Conservation (phyloP, 2,888 invertebrate species). For the Phalangium opilio region DNA sequence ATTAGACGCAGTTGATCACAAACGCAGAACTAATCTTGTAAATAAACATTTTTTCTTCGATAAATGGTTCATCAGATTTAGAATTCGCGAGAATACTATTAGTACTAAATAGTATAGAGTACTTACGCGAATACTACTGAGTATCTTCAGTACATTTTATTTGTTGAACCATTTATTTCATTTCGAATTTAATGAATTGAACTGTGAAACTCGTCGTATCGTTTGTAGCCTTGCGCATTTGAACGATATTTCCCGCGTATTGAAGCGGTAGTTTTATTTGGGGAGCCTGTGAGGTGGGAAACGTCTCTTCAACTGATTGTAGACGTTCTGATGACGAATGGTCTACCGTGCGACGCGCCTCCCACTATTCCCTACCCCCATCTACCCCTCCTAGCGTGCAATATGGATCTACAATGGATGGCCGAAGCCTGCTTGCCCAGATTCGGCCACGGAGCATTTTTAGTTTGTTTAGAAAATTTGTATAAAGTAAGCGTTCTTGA, state of each 20-base stretch:
- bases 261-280: constrained; percentile 43
- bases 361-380: constrained; percentile 40
- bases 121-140: too few relatives aligned
- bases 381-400: constrained; percentile 48
- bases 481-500: constrained; percentile 36
- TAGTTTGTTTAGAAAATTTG: constrained; percentile 43
- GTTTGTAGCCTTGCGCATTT: constrained; percentile 35
- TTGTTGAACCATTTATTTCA: too few relatives aligned
- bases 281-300: constrained; percentile 51
- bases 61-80: too few relatives aligned
- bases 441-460: constrained; percentile 48
- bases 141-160: too few relatives aligned
- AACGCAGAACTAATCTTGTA: constrained; percentile 30
- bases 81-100: too few relatives aligned
- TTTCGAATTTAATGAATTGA: too few relatives aligned
- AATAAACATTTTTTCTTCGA: constrained; percentile 12
- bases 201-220: too few relatives aligned
- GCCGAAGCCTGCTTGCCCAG: constrained; percentile 47
- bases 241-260: constrained; percentile 39
- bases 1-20: constrained; percentile 43
- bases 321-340: constrained; percentile 45
- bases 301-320: constrained; percentile 45
- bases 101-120: too few relatives aligned
- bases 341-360: constrained; percentile 35
- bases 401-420: constrained; percentile 50